Evolutionary conservation across 1,140 invertebrate species (phyloP).

Genomic region (Drosophila albomicans): DNA sequence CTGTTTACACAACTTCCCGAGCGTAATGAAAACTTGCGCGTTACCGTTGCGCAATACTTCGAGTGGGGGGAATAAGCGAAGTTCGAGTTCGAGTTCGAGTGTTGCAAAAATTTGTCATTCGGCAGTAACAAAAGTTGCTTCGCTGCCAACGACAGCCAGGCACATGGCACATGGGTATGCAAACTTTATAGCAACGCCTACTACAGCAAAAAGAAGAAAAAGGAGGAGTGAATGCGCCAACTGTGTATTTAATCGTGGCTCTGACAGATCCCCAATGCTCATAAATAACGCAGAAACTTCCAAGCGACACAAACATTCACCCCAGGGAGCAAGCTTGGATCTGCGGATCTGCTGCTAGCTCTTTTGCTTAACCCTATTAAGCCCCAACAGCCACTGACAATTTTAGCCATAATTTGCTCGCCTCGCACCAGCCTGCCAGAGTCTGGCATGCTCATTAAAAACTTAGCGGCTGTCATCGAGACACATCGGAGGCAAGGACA

Average conservation of each 20-base stretch:
- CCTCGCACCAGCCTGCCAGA: background rate
- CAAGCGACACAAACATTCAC: constrained; percentile 18
- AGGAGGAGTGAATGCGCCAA: constrained; percentile 4
- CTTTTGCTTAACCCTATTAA: constrained; percentile 65
- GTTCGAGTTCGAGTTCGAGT: constrained; percentile 25
- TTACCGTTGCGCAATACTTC: constrained; percentile 53
- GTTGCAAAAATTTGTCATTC: constrained; percentile 68
- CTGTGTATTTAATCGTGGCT: constrained; percentile 60
- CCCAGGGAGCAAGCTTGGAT: background rate
- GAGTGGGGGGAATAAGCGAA: too few species aligned
- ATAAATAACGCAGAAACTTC: constrained; percentile 67
- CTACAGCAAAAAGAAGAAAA: background rate
- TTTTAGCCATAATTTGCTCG: constrained; percentile 64
- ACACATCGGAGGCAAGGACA: constrained; percentile 56
- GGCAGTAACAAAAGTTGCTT: constrained; percentile 16
- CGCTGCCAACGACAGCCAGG: constrained; percentile 10
- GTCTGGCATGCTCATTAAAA: constrained; percentile 66
- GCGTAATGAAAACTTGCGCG: constrained; percentile 60
- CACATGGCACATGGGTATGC: background rate
- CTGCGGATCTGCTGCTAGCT: constrained; percentile 3
- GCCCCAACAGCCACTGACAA: constrained; percentile 51
- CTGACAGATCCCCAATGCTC: constrained; percentile 41
- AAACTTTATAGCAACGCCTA: constrained; percentile 33
- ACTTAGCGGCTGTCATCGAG: constrained; percentile 70
- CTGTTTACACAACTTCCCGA: constrained; percentile 29